Base-by-base conservation (phyloP, 2,113 vertebrate genomes). In the Varanus salvator region DNA sequence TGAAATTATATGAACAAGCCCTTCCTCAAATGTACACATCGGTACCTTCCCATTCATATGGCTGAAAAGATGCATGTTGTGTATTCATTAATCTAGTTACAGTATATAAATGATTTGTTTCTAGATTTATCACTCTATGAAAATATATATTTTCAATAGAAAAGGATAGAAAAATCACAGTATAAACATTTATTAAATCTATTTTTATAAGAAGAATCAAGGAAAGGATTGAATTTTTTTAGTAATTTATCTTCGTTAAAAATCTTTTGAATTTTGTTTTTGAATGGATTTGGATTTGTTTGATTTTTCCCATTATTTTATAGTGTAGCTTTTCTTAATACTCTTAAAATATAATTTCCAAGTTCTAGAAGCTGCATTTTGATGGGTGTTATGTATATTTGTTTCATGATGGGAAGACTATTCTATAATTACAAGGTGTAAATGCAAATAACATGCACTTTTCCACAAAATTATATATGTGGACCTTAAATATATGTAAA, bases 201-300 rank as follows among this genome's bases (percentile, higher is more conserved):
- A 97, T 97, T 96, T 97, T 97, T 97, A 96, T 96, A 97, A 95
- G 74, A 94, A 92, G 44, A 93, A 93, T 83, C 90, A 90, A 81
- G 83, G 29, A 94, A 94, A 90, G 91, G 84, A 95, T 93, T 94
- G 92, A 94, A 87, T 93, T 91, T 82, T 80, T 87, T 92, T 80
- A 72, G 29, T 86, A 75, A 95, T 6, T 83, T 25, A 74, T 7
- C 12, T 86, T 80, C 88, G 87, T 86, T 93, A 87, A 69, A 74
- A 87, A 50, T 93, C 21, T 50, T 91, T 72, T 94, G 75, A 76
- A 91, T 93, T 89, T 94, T 93, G 93, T 94, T 57, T 89, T 74
- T 0, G 72, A 57, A 25, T 93, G 91, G 17, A 0, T 0, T 38
- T 91, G 60, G 85, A 76, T 64, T 74, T 76, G 6, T 57, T 75